Conservation (phyloP, 2,113 vertebrate species). For the Pteropus alecto region DNA sequence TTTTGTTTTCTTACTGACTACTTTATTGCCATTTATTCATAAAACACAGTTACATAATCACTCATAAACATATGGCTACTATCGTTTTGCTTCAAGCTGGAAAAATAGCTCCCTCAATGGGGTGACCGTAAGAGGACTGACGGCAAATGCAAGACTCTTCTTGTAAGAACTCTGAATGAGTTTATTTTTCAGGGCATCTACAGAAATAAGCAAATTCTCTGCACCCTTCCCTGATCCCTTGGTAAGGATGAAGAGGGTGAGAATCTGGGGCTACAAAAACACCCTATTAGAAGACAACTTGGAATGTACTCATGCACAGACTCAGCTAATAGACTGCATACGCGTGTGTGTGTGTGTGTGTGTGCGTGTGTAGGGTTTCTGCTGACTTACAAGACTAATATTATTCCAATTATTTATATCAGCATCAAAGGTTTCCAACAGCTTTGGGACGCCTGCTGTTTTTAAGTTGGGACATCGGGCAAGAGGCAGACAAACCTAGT, state of each 20-base stretch:
- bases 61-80: neutral
- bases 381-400: neutral
- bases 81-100: neutral
- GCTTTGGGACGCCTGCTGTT: neutral
- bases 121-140: neutral
- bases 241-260: neutral
- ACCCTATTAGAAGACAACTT: neutral
- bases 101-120: neutral
- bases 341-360: accelerated
- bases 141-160: neutral
- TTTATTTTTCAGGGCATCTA: neutral
- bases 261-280: neutral
- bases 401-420: neutral
- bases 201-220: neutral
- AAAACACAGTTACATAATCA: neutral
- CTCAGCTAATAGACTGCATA: neutral
- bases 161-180: neutral
- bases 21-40: neutral
- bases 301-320: neutral
- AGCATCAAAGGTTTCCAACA: neutral
- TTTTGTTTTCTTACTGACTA: neutral
- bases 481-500: neutral
- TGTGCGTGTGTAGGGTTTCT: neutral
- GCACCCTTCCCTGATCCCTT: neutral
- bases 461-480: neutral